Base-by-base conservation (phyloP, 2,113 vertebrate genomes). In the Cebidichthys violaceus region DNA sequence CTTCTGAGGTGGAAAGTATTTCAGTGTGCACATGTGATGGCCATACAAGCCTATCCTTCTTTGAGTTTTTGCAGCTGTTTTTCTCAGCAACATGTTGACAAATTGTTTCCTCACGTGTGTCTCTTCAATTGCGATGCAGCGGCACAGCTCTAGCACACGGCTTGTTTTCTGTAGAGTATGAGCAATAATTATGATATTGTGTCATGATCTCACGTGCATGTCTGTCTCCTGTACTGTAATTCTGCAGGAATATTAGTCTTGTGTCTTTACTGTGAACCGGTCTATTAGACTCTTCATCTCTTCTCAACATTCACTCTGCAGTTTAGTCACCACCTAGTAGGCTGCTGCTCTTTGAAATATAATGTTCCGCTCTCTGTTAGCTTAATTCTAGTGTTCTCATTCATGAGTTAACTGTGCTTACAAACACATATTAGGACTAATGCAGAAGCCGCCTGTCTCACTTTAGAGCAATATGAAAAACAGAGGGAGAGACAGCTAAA, bases 321-420 rank as follows among this genome's bases (percentile, higher is more conserved):
- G 2, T 84, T 77, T 78, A 39, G n/a, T 20, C 33, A 17, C 31
- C 50, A 41, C 22, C 64, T 66, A 61, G 14, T 61, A 24, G 22
- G 77, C 64, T 62, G 33, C 57, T 52, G 33, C 37, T 52, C n/a
- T 65, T 31, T 47, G 18, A 82, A 88, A 87, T 87, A n/a, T 80
- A 77, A 89, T 77, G 43, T 77, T 89, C 72, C 14, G 1, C 52
- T 80, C 60, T 69, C 14, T 84, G 83, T 87, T 81, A 69, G 52
- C 59, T 86, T 75, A 62, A 85, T 75, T 88, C 82, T 64, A 66
- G 33, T 69, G 69, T 62, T 82, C 70, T 86, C 74, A 76, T 66
- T 80, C 52, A 60, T 33, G 70, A 68, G 87, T 90, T 68, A 72
- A 87, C 43, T 82, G 66, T 75, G n/a, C 67, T 76, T 83, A 90